A percentile compares a stretch with the other conserved stretches of the same genome.
These are phyloP conservation scores for Brevimyrus niger DNA, from an alignment of 2,113 vertebrate species.

Conservation along the genomic window DNA sequence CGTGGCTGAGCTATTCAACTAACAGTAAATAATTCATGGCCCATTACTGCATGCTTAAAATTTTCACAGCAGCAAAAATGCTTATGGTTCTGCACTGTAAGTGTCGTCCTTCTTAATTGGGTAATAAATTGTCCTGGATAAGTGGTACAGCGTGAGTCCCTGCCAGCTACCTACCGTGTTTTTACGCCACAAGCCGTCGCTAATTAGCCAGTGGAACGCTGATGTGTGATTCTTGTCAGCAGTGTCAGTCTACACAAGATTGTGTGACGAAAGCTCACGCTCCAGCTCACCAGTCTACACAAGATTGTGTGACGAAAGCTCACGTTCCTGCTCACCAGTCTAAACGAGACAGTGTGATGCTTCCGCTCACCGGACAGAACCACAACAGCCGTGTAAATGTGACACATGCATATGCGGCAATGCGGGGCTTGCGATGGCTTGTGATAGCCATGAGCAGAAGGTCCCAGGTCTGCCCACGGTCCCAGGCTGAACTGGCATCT, in stretches of 20 bases:
- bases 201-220: conserved; percentile 46
- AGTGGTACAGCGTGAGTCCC: conserved; percentile 51
- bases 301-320: not conserved
- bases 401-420: not conserved
- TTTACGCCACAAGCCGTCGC: conserved; percentile 35
- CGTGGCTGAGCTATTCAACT: not conserved
- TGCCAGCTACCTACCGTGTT: conserved; percentile 50
- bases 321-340: no score
- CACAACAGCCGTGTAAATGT: not conserved
- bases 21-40: conserved; percentile 28
- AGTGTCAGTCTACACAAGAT: not conserved
- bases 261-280: not conserved
- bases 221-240: conserved; percentile 25
- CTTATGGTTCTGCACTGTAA: not conserved
- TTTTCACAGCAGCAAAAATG: conserved; percentile 20
- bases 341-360: not conserved
- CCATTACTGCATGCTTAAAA: conserved; percentile 24
- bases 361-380: not conserved
- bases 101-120: conserved; percentile 43
- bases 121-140: conserved; percentile 59
- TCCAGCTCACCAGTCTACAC: not conserved
- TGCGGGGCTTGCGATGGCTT: not conserved
- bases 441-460: not conserved
- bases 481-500: not conserved
- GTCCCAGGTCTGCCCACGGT: not conserved